Conservation (phyloP, 1,140 invertebrate species). For the Papilio aristodemus region DNA sequence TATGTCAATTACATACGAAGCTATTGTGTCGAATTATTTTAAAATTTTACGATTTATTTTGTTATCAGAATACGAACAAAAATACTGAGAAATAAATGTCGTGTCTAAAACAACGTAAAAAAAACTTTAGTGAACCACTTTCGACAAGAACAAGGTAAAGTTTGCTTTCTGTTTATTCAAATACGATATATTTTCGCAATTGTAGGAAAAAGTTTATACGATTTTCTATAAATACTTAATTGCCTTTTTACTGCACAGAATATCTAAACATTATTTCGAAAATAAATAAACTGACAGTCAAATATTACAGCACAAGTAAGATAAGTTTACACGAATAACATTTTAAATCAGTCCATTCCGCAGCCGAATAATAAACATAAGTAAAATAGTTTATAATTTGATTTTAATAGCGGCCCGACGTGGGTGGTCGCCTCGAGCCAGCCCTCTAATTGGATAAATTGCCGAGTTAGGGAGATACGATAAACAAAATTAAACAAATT, state of each 20-base stretch:
- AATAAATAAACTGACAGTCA: slow-evolving; percentile 19
- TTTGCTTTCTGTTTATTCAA: no score
- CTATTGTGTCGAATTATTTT: not conserved
- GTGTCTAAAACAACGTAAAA: not conserved
- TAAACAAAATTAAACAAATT: slow-evolving; percentile 77
- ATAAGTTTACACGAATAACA: slow-evolving; percentile 6
- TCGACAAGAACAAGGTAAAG: no score
- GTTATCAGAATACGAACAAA: not conserved
- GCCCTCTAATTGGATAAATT: slow-evolving; percentile 76
- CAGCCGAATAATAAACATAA: slow-evolving; percentile 67
- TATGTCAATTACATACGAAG: slow-evolving; percentile 39
- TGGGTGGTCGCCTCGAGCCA: slow-evolving; percentile 66
- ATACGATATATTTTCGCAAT: no score
- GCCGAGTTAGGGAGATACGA: slow-evolving; percentile 68
- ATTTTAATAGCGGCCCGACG: slow-evolving; percentile 67
- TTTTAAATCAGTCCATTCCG: slow-evolving; percentile 50
- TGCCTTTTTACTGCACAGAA: not conserved
- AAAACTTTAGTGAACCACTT: no score
- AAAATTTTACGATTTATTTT: slow-evolving; percentile 3
- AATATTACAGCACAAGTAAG: slow-evolving; percentile 22
- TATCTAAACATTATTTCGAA: slow-evolving; percentile 4
- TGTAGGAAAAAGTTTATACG: no score
- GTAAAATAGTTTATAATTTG: slow-evolving; percentile 76
- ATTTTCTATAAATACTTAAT: no score
- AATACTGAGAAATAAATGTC: not conserved